Evolutionary conservation across 2,888 invertebrate species (phyloP), one percentile per base, ranked within the genome.

Genomic region (Hemicrepidius hirtus): DNA sequence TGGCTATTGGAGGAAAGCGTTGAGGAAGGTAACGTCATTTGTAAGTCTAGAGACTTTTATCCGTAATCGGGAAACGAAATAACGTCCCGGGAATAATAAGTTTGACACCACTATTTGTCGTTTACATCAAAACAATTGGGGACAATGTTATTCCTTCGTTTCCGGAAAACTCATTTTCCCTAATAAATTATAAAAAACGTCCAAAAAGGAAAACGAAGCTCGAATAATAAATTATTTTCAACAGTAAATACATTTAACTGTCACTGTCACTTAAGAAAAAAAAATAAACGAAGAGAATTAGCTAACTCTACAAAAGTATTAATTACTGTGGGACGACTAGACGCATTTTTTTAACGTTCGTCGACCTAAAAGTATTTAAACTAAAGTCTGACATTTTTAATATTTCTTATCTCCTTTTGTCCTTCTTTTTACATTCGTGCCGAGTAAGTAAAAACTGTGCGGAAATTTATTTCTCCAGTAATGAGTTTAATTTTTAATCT

Each of bases 401-500:
- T 37, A 57, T 49, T 3, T 12, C 24, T 49, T 12, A 24, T 35
- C 21, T 28, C n/a, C 35, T 37, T 57, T 57, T 57, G 13, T 37
- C 13, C 20, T 9, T 16, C 57, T 57, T 53, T 50, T 53, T 53
- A 5, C 10, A 53, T 28, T 12, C 53, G 24, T 53, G 4, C 53
- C 57, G 37, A 1, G 9, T 9, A 21, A 32, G 35, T 3, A 55
- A 37, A 57, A 37, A 35, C 20, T 12, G 55, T 3, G 18, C 35
- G 9, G 57, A 37, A 57, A 57, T 57, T 37, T 57, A 57, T 57
- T 57, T 57, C 37, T 1, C 57, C 57, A 18, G 57, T 57, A 57
- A 57, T n/a, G 57, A 57, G 57, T 57, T 57, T 57, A 57, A 57
- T 57, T 57, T 57, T 57, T 57, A 57, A 57, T 57, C 57, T 50